These are phyloP conservation scores for Neosilurus mollespiculum DNA, from an alignment of 2,797 vertebrate genomes.

Conservation along the genomic window DNA sequence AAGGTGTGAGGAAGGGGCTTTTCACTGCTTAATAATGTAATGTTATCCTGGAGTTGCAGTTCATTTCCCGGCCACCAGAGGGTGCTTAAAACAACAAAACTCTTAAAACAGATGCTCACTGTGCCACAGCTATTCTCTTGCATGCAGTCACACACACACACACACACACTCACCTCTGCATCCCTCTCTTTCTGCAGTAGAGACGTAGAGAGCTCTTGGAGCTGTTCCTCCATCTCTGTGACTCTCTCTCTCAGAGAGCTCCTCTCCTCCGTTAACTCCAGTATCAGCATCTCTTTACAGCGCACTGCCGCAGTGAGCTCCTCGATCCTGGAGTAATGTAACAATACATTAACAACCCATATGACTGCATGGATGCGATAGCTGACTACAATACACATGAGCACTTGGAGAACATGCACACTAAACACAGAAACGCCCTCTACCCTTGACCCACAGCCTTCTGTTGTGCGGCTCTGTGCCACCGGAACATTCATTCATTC, in stretches of 20 bases:
- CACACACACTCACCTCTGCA: conserved; percentile 67
- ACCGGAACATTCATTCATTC: too few relatives aligned
- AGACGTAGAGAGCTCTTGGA: conserved; percentile 69
- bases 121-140: neutral
- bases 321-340: conserved; percentile 68
- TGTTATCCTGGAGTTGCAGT: neutral
- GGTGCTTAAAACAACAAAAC: neutral
- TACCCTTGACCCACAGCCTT: too few relatives aligned
- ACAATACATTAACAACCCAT: conserved; percentile 7
- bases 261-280: conserved; percentile 78
- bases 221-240: conserved; percentile 68
- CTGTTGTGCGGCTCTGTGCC: too few relatives aligned
- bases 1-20: neutral
- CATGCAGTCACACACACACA: neutral
- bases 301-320: conserved; percentile 78
- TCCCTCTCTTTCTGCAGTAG: conserved; percentile 80
- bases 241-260: conserved; percentile 63
- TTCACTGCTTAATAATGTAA: neutral
- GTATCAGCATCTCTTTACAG: conserved; percentile 74
- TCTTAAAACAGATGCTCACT: neutral
- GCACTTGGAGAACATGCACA: too few relatives aligned
- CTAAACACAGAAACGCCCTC: too few relatives aligned
- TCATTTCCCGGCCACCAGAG: neutral
- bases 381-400: neutral
- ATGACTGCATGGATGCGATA: neutral